phyloP scores from a whole-genome alignment of 2,113 vertebrate genomes.

The Gavia stellata region DNA sequence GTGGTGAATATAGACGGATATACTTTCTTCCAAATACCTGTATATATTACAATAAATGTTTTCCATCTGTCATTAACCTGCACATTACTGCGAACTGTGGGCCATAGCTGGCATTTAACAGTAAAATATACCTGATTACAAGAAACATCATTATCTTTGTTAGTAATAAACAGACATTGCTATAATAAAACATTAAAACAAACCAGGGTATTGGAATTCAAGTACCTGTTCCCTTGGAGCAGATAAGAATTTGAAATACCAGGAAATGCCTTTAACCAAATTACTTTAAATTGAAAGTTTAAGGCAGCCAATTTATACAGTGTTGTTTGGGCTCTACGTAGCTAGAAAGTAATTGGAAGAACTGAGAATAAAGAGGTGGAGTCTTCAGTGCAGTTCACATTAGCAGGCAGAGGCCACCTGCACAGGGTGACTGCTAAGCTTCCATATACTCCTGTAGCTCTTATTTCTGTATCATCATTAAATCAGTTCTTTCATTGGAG shows the following conservation, averaged over 20 bases:
- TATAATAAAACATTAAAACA: background rate
- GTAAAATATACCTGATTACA: background rate
- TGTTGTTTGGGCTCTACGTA: background rate
- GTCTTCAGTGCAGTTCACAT: background rate
- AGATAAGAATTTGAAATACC: background rate
- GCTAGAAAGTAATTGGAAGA: background rate
- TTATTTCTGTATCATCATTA: background rate
- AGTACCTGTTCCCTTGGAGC: background rate
- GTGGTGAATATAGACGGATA: slow-evolving; percentile 83
- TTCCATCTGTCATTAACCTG: background rate
- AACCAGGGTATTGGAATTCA: background rate
- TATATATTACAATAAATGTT: background rate
- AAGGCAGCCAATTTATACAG: background rate
- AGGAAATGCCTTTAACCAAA: background rate
- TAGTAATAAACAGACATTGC: background rate
- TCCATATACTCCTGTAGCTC: background rate
- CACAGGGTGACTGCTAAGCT: background rate
- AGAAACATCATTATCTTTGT: background rate
- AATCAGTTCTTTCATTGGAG: background rate
- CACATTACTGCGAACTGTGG: background rate
- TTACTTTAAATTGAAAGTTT: background rate
- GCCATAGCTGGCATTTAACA: background rate
- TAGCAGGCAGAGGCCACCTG: background rate
- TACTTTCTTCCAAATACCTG: slow-evolving; percentile 94
- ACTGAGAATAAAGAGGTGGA: background rate